These are phyloP conservation scores for Oplegnathus fasciatus DNA, from an alignment of 2,113 vertebrate species.

Conservation along the genomic window DNA sequence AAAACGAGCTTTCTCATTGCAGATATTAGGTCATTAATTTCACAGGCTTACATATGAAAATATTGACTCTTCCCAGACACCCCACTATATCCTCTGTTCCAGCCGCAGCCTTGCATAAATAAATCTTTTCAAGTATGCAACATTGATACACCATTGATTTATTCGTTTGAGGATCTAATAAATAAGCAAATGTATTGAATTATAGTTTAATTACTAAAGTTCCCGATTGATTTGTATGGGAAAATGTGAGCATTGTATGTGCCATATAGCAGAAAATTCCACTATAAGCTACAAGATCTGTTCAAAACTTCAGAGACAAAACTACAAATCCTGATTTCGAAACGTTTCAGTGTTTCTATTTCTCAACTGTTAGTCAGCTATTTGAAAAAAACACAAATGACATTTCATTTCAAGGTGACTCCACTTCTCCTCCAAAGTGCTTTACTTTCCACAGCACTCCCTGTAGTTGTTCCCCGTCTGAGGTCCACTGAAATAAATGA, in stretches of 20 bases:
- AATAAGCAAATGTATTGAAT: slow-evolving; percentile 81
- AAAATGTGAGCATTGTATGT: slow-evolving; percentile 17
- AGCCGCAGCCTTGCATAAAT: slow-evolving; percentile 73
- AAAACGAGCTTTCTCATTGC: slow-evolving; percentile 83
- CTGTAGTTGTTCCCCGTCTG: slow-evolving; percentile 14
- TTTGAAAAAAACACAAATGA: background rate
- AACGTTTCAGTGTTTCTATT: background rate
- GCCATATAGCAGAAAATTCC: background rate
- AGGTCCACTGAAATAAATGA: slow-evolving; percentile 38
- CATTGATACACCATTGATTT: slow-evolving; percentile 80
- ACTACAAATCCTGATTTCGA: background rate
- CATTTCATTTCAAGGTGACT: slow-evolving; percentile 1
- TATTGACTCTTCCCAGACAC: slow-evolving; percentile 86
- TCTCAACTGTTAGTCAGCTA: background rate
- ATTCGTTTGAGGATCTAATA: slow-evolving; percentile 75
- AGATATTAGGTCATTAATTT: slow-evolving; percentile 86
- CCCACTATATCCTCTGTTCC: slow-evolving; percentile 68
- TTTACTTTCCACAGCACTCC: background rate
- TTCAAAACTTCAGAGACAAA: slow-evolving; percentile 13
- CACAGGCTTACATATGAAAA: slow-evolving; percentile 85
- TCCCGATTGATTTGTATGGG: slow-evolving; percentile 69
- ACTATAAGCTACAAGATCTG: background rate
- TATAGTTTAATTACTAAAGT: slow-evolving; percentile 74
- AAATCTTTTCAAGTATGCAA: slow-evolving; percentile 73
- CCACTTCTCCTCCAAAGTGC: background rate